Base-by-base conservation (phyloP, 1,140 invertebrate species). In the Chionoecetes opilio region DNA sequence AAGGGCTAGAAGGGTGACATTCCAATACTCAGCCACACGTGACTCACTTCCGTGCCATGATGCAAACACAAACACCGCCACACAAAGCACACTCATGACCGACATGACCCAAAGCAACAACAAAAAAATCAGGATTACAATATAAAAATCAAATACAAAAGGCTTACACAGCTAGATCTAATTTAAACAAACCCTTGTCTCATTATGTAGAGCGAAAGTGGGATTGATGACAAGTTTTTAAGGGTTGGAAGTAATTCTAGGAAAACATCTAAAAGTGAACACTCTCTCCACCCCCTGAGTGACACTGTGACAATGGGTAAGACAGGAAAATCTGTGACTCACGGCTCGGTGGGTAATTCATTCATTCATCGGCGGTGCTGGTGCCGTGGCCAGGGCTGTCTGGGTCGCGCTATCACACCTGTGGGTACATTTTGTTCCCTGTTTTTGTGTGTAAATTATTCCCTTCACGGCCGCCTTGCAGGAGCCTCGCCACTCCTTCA, bases 31-130 rank as follows among this genome's bases (percentile, higher is more conserved):
- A 11, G 21, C 63, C 21, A 75, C 63, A 75, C 63, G n/a, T 75
- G 63, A 75, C 63, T 75, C 63, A 75, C 63, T 75, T 75, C 63
- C 63, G 63, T n/a, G 63, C 63, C 6, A n/a, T 75, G 63, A 75
- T 17, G 63, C 63, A 75, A 75, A n/a, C n/a, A 75, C 11, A 14
- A 14, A 17, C 63, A 26, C 63, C 8, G 63, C 63, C 46, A 53
- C 46, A 53, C 46, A 53, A 53, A 53, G 46, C 11, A 53, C 46
- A 53, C 63, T 75, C 63, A 75, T 75, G n/a, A 75, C n/a, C 63
- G n/a, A 21, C n/a, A 26, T 75, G 63, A n/a, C 63, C 21, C 63
- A 21, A 75, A 5, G 63, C 63, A 21, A 26, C 26, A 75, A 26
- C 2, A 75, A 75, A 75, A 11, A 5, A 75, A 21, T 21, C 63